phyloP scores from a whole-genome alignment of 1,140 invertebrate species.

The Drosophila kepulauana region DNA sequence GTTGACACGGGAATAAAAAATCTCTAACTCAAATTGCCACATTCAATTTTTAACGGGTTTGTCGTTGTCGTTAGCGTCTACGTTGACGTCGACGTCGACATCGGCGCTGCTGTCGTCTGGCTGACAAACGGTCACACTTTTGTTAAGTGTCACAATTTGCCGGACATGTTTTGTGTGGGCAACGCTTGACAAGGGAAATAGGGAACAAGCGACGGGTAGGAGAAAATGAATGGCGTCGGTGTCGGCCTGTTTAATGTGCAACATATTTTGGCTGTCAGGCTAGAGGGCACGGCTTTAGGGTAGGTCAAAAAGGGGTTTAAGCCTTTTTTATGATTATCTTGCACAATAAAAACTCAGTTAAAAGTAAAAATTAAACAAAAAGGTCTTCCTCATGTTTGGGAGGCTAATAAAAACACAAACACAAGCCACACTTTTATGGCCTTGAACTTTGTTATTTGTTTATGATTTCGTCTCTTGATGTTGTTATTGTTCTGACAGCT shows the following conservation, averaged over 20 bases:
- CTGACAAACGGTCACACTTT: constrained; percentile 79
- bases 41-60: constrained; percentile 64
- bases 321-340: constrained; percentile 54
- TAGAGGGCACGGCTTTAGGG: constrained; percentile 25
- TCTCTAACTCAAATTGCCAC: constrained; percentile 77
- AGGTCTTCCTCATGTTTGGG: constrained; percentile 5
- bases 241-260: constrained; percentile 51
- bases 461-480: not conserved
- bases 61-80: constrained; percentile 13
- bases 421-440: constrained; percentile 5
- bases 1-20: constrained; percentile 51
- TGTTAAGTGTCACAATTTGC: constrained; percentile 74
- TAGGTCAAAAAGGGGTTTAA: constrained; percentile 16
- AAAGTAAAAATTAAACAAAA: constrained; percentile 44
- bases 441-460: constrained; percentile 35
- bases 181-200: not conserved
- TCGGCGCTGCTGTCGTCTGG: constrained; percentile 20
- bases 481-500: constrained; percentile 22
- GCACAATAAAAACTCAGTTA: constrained; percentile 45
- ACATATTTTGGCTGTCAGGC: constrained; percentile 69
- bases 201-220: not conserved
- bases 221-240: not conserved
- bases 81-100: constrained; percentile 14
- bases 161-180: constrained; percentile 44
- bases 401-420: constrained; percentile 62